Conservation (phyloP, 1,140 invertebrate species). For the Micrasema minimum region DNA sequence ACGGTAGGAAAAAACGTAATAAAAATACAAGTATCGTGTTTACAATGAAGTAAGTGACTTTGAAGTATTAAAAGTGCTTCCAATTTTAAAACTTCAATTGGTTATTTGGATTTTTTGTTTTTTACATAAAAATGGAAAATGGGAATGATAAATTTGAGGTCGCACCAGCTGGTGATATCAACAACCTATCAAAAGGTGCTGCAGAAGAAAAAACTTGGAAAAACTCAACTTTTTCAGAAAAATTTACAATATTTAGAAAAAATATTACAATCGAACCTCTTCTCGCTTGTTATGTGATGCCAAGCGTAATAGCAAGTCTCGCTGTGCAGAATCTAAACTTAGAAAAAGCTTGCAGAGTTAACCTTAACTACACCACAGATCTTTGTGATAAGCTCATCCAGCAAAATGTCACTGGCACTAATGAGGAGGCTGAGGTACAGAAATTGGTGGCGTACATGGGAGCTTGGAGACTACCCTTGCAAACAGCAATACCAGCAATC, state of each 20-base stretch:
- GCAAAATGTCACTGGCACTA: constrained; percentile 70
- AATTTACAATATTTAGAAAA: constrained; percentile 58
- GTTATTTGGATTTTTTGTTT: too few species aligned
- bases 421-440: constrained; percentile 56
- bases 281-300: constrained; percentile 76
- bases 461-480: constrained; percentile 58
- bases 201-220: constrained; percentile 46
- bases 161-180: background rate
- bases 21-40: too few species aligned
- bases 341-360: constrained; percentile 81
- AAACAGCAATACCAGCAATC: constrained; percentile 59
- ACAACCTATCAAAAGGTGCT: background rate
- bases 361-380: constrained; percentile 71
- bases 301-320: constrained; percentile 72
- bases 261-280: constrained; percentile 79
- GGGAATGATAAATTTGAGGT: background rate
- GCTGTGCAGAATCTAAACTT: constrained; percentile 80
- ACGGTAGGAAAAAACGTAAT: too few species aligned
- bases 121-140: constrained; percentile 21
- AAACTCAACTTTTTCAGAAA: constrained; percentile 59
- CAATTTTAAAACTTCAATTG: too few species aligned
- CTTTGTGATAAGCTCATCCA: constrained; percentile 73
- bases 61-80: too few species aligned
- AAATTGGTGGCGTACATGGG: constrained; percentile 56
- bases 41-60: too few species aligned